phyloP scores from a whole-genome alignment of 2,113 vertebrate genomes.

The Alectura lathami region DNA sequence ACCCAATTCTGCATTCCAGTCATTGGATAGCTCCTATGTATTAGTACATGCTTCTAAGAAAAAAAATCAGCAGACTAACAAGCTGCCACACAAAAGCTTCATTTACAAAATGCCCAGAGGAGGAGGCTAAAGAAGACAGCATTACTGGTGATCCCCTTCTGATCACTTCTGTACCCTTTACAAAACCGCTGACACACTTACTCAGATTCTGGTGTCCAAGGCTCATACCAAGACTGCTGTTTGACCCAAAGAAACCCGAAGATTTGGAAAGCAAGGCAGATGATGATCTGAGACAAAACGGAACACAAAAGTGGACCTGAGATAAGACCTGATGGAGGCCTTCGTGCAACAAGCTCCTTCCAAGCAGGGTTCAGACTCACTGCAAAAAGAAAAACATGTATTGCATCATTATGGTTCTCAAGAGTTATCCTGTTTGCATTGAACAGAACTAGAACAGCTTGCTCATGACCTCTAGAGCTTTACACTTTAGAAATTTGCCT shows the following conservation, averaged over 20 bases:
- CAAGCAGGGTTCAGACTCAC: slow-evolving; percentile 98
- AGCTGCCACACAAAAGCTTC: background rate
- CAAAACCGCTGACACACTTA: slow-evolving; percentile 72
- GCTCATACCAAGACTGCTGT: slow-evolving; percentile 86
- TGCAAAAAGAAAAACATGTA: slow-evolving; percentile 47
- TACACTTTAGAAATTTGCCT: background rate
- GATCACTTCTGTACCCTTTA: background rate
- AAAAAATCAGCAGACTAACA: background rate
- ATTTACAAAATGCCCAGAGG: background rate
- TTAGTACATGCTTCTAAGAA: background rate
- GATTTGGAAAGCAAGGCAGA: slow-evolving; percentile 91
- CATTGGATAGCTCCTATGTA: background rate
- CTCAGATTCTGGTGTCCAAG: slow-evolving; percentile 81
- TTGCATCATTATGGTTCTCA: background rate
- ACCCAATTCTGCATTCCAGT: background rate
- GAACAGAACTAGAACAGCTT: background rate
- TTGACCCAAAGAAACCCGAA: slow-evolving; percentile 89
- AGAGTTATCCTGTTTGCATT: background rate
- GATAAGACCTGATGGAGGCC: slow-evolving; percentile 94
- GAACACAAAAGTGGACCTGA: slow-evolving; percentile 92
- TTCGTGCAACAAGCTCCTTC: slow-evolving; percentile 90
- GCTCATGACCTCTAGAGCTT: background rate
- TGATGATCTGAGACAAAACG: slow-evolving; percentile 92
- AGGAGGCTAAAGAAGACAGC: background rate
- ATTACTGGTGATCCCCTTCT: background rate